Evolutionary conservation across 2,113 vertebrate genomes (phyloP), one percentile per base, ranked within the genome.

Genomic region (Mystacornis crossleyi): DNA sequence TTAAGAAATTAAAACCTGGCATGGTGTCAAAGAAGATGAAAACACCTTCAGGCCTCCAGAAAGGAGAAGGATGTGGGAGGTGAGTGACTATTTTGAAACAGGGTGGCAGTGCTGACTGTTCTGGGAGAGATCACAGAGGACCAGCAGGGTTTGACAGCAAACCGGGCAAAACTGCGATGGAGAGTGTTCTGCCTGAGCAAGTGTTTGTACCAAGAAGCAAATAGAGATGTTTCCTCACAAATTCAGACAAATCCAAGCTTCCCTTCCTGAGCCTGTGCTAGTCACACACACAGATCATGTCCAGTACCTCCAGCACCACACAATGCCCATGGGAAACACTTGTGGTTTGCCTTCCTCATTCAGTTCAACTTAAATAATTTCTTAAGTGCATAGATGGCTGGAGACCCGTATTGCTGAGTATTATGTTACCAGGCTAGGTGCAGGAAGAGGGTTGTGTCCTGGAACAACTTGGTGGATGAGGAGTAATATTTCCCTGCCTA

Each of bases 91-190:
- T 82, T 96, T 77, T 77, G 62, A 86, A 92, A 83, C 19, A 36
- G 5, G 3, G 12, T 9, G 6, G 50, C 12, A 54, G 58, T 53
- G 47, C 40, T 4, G 11, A 40, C 77, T 83, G 72, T 66, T 93
- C 17, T 81, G 51, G 33, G 55, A 71, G 57, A 88, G 33, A 62
- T 42, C 53, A n/a, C 5, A 4, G 51, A 61, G 57, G 18, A 72
- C 26, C 54, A 50, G 64, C 18, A 80, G 24, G 9, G 18, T 72
- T 60, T 95, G 81, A 66, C 16, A 72, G 77, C 53, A 72, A 54
- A 87, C 45, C 0, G 2, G 23, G 38, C 31, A 88, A 84, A 92
- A 40, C 21, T 17, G 25, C 0, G 0, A 45, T 2, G 1, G 24
- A 61, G 55, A 18, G 12, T 4, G 6, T 66, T 92, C 51, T 87